Evolutionary conservation across 2,113 vertebrate genomes (phyloP).

Genomic region (Sciurus niger): DNA sequence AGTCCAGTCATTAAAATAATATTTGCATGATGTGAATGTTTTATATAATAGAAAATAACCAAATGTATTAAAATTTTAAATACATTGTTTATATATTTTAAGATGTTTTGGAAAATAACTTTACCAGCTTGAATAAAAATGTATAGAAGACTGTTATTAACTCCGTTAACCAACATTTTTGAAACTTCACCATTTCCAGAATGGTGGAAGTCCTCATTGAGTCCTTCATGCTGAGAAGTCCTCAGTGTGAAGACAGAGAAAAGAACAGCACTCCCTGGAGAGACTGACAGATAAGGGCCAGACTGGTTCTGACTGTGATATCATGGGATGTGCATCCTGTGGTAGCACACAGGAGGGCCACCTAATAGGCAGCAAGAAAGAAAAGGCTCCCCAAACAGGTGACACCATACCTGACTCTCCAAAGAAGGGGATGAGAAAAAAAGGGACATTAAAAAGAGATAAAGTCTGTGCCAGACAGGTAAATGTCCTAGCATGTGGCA

Average conservation of each 20-base stretch:
- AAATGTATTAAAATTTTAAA: conserved; percentile 48
- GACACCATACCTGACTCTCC: not conserved
- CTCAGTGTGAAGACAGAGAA: not conserved
- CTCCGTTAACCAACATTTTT: conserved; percentile 23
- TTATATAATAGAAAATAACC: not conserved
- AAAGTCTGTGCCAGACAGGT: not conserved
- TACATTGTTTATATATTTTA: not conserved
- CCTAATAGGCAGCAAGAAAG: not conserved
- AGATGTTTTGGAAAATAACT: conserved; percentile 22
- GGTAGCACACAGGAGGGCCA: not conserved
- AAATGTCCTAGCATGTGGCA: not conserved
- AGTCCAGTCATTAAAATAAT: not conserved
- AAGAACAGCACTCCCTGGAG: not conserved
- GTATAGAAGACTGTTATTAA: not conserved
- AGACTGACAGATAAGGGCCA: not conserved
- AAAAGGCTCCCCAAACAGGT: not conserved
- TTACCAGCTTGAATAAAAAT: conserved; percentile 52
- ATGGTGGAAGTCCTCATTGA: too few relatives aligned
- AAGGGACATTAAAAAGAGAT: not conserved
- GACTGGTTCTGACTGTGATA: not conserved
- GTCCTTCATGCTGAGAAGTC: too few relatives aligned
- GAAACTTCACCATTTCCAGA: not conserved
- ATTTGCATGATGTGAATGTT: not conserved
- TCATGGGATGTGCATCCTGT: accelerated
- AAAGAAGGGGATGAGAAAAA: not conserved